Base-by-base conservation (phyloP, 2,113 vertebrate species). In the Pyrgilauda ruficollis region DNA sequence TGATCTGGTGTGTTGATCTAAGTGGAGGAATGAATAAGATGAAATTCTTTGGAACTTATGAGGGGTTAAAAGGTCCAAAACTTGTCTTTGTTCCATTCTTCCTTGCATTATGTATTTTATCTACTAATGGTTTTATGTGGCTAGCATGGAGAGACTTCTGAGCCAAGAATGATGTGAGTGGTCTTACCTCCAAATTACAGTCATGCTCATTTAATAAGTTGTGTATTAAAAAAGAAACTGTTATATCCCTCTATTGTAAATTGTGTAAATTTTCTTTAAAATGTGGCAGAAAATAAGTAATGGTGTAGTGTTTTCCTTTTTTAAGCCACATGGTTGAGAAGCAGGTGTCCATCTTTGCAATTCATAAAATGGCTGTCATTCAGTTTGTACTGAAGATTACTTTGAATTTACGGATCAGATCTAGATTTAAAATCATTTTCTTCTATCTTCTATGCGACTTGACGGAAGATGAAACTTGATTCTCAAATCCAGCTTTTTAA, bases 291-390 rank as follows among this genome's bases (percentile, higher is more conserved):
- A 83, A 73, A 44, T 61, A 19, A 87, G 19, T 59, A 76, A 41
- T 8, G 44, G 7, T 11, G 15, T 2, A 0, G 1, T 3, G 0
- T 56, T 88, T 69, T 67, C 39, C 28, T 73, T 85, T 83, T 69
- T 58, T 23, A 66, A 17, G 4, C 11, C 55, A 8, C 5, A 8
- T 0, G 0, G 3, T 12, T 50, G 28, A 83, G 46, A 88, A 86
- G 7, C 27, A 79, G 28, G 10, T 69, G 9, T 31, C 18, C 82
- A 9, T 55, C 23, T 76, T 43, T 67, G 28, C 13, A 37, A 35
- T 56, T 83, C 4, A n/a, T 14, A 30, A 52, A 73, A 23, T 49
- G 44, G 10, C 20, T 43, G 18, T 46, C 12, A 22, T 47, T 28
- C 17, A 52, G 10, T 52, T 82, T 82, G 20, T 39, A 52, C 19